A percentile compares a stretch with the other conserved stretches of the same genome.
phyloP scores from a whole-genome alignment of 2,888 invertebrate species.

The Sialis fuliginosa region DNA sequence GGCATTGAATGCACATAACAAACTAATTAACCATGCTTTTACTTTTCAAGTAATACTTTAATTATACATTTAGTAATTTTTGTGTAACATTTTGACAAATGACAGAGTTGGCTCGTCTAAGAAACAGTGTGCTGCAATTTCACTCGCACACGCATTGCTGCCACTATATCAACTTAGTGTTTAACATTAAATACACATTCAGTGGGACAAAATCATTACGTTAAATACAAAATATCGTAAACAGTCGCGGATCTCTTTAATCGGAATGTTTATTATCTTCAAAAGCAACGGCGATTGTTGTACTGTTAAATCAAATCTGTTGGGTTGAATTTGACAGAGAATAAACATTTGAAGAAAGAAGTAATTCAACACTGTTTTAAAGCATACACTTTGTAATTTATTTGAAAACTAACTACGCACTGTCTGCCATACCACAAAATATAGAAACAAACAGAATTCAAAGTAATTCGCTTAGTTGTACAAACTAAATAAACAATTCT shows the following conservation, averaged over 20 bases:
- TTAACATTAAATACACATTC: conserved; percentile 1
- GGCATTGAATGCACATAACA: neutral
- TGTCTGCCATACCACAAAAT: neutral
- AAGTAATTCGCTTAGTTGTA: too few relatives aligned
- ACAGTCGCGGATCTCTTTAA: neutral
- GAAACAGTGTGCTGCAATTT: neutral
- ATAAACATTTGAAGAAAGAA: neutral
- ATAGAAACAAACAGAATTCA: too few relatives aligned
- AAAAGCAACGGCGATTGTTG: neutral
- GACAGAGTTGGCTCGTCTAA: neutral
- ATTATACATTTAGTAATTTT: conserved; percentile 1
- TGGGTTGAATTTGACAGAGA: neutral
- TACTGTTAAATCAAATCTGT: too few relatives aligned
- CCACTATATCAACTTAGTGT: neutral
- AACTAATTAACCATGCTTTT: conserved; percentile 3
- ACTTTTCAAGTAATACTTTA: neutral
- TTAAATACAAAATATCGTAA: neutral
- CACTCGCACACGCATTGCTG: conserved; percentile 1
- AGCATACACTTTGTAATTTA: neutral
- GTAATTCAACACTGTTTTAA: neutral
- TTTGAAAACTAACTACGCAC: neutral
- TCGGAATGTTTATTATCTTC: conserved; percentile 1
- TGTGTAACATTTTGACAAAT: neutral
- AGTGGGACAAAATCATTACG: neutral
- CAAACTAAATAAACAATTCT: too few relatives aligned